Evolutionary conservation across 2,113 vertebrate genomes (phyloP).

Genomic region (Psammodynastes pulverulentus): DNA sequence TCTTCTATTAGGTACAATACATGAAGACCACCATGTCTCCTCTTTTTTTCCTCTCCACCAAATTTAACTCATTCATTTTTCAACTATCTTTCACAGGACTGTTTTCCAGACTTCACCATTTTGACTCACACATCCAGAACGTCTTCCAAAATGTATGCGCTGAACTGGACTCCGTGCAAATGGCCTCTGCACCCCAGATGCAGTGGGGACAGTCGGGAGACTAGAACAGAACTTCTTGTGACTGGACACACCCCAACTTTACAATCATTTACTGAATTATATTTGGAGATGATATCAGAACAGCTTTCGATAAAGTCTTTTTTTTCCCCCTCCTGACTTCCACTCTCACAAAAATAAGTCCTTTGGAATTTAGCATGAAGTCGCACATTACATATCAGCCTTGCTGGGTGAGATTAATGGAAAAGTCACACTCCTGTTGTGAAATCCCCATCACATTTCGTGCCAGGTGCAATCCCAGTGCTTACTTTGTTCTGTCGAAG

Average conservation of each 20-base stretch:
- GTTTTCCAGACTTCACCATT: background rate
- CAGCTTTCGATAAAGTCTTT: background rate
- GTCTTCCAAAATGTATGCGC: background rate
- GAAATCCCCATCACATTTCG: background rate
- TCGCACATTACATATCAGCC: background rate
- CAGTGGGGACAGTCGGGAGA: background rate
- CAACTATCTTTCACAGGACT: background rate
- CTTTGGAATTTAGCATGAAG: background rate
- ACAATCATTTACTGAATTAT: background rate
- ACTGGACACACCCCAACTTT: background rate
- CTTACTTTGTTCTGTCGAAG: constrained; percentile 83
- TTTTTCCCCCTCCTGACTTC: background rate
- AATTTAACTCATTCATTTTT: background rate
- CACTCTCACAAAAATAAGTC: background rate
- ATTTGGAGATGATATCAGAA: background rate
- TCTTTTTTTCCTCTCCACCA: background rate
- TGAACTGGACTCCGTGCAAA: background rate
- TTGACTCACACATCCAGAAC: background rate
- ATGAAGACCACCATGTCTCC: background rate
- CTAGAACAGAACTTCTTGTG: background rate
- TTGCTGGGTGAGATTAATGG: background rate
- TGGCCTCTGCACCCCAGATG: background rate
- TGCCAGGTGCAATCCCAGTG: background rate
- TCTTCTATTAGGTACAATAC: background rate
- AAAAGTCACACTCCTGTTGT: background rate